phyloP scores from a whole-genome alignment of 2,113 vertebrate genomes.

The Eubucco bourcierii region DNA sequence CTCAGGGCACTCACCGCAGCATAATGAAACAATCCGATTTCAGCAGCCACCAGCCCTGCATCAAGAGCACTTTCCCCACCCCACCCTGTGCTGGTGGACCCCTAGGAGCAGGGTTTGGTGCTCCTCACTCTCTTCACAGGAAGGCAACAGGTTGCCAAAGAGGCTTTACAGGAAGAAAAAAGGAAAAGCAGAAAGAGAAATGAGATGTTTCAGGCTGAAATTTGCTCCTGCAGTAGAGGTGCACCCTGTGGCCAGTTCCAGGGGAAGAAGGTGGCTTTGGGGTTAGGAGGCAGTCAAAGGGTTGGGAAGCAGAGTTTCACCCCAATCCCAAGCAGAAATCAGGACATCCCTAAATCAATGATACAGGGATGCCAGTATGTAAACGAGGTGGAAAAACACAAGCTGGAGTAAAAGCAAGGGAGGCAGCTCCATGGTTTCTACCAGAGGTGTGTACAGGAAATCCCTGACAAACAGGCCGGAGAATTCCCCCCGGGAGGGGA shows the following conservation, averaged over 20 bases:
- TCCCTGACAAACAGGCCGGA: background rate
- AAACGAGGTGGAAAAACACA: background rate
- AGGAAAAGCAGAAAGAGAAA: background rate
- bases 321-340: accelerated
- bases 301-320: background rate
- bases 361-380: background rate
- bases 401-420: background rate
- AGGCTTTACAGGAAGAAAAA: background rate
- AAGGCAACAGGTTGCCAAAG: background rate
- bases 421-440: background rate
- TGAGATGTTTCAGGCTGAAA: accelerated
- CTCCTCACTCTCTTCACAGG: background rate
- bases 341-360: background rate
- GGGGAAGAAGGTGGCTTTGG: accelerated
- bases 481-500: background rate
- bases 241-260: accelerated
- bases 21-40: accelerated
- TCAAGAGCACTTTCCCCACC: background rate
- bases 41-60: accelerated
- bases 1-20: accelerated
- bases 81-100: accelerated
- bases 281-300: background rate
- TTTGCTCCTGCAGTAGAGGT: background rate
- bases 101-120: background rate
- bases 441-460: background rate